phyloP scores from a whole-genome alignment of 2,888 invertebrate species.

The Epirrhoe alternata region DNA sequence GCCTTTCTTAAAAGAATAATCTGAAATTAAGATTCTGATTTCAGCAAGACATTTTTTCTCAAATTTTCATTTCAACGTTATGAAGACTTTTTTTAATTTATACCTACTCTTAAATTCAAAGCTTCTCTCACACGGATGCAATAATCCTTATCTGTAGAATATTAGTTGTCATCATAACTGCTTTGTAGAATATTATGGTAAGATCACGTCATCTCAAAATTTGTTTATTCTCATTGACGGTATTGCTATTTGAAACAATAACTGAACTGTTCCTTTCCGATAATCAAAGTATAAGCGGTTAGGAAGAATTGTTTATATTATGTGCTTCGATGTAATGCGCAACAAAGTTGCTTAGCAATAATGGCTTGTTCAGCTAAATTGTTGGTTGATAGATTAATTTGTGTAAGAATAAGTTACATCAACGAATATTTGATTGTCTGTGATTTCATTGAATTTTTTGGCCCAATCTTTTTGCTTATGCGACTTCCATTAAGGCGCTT shows the following conservation, averaged over 20 bases:
- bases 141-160: neutral
- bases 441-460: neutral
- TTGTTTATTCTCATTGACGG: constrained; percentile 1
- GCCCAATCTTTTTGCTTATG: neutral
- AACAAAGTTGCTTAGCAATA: constrained; percentile 1
- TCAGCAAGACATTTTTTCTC: too few relatives aligned
- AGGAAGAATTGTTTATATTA: constrained; percentile 5
- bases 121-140: neutral
- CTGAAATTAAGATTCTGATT: too few relatives aligned
- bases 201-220: neutral
- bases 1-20: too few relatives aligned
- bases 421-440: too few relatives aligned
- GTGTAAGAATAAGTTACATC: too few relatives aligned
- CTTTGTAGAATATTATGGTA: neutral
- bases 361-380: neutral
- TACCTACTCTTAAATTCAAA: neutral
- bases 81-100: too few relatives aligned
- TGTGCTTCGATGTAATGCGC: neutral
- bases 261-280: neutral
- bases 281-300: constrained; percentile 5
- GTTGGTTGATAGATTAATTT: neutral
- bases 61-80: too few relatives aligned
- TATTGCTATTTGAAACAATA: neutral
- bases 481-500: too few relatives aligned
- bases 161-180: neutral